phyloP scores from a whole-genome alignment of 1,140 invertebrate genomes.

The Cotesia glomerata region DNA sequence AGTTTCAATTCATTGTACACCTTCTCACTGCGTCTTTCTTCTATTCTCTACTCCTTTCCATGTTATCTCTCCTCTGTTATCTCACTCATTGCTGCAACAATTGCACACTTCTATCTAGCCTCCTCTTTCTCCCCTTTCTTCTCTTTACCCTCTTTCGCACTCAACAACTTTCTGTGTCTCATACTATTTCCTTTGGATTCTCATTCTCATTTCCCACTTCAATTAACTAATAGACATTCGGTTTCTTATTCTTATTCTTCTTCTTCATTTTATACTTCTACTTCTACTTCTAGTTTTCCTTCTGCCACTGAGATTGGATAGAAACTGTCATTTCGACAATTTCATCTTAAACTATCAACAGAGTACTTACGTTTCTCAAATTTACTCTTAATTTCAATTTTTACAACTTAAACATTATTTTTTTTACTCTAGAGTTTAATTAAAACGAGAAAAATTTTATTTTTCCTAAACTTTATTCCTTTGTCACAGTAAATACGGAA shows the following conservation, averaged over 20 bases:
- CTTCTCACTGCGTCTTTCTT: neutral
- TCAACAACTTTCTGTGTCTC: constrained; percentile 24
- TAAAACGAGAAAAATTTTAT: too few relatives aligned
- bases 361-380: constrained; percentile 1
- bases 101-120: constrained; percentile 5
- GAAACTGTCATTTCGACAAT: constrained; percentile 3
- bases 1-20: constrained; percentile 23
- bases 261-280: too few relatives aligned
- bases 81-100: neutral
- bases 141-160: neutral
- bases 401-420: too few relatives aligned
- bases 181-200: constrained; percentile 25
- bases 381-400: neutral
- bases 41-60: neutral
- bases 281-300: too few relatives aligned
- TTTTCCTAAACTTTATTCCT: too few relatives aligned
- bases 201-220: constrained; percentile 11
- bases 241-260: too few relatives aligned
- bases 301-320: constrained; percentile 6
- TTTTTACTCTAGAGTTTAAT: too few relatives aligned
- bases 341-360: too few relatives aligned
- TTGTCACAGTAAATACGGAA: too few relatives aligned
- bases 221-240: constrained; percentile 22
- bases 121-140: neutral
- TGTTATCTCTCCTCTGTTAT: neutral